phyloP scores from a whole-genome alignment of 2,797 vertebrate species.

The Falco cherrug region DNA sequence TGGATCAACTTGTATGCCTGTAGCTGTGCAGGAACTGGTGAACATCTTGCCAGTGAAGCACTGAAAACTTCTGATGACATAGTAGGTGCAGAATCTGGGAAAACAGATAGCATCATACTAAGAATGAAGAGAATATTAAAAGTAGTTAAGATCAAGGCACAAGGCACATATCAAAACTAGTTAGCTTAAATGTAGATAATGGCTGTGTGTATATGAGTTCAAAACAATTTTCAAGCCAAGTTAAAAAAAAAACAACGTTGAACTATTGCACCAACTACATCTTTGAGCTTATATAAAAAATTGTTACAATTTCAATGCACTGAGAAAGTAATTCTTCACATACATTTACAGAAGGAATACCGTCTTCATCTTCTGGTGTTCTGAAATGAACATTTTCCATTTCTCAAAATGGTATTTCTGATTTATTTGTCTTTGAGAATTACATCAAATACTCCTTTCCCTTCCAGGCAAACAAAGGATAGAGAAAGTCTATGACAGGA shows the following conservation, averaged over 20 bases:
- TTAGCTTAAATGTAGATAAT: background rate
- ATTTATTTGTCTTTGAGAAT: background rate
- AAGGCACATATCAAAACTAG: background rate
- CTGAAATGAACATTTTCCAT: background rate
- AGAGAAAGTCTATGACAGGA: background rate
- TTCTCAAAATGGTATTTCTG: background rate
- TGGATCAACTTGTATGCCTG: background rate
- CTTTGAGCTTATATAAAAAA: background rate
- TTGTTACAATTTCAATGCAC: background rate
- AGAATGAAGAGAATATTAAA: constrained; percentile 54
- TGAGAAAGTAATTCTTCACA: background rate
- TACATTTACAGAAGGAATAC: background rate
- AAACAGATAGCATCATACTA: constrained; percentile 47
- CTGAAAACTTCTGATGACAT: constrained; percentile 40
- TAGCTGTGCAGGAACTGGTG: background rate
- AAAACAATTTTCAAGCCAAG: constrained; percentile 29
- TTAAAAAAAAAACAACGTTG: background rate
- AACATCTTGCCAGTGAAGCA: background rate
- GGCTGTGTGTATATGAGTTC: background rate
- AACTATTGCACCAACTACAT: background rate
- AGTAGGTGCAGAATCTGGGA: constrained; percentile 38
- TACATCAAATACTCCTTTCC: background rate
- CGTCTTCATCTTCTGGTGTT: background rate
- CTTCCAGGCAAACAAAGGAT: background rate
- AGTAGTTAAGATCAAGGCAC: constrained; percentile 56